phyloP scores from a whole-genome alignment of 2,797 vertebrate species.

The Hirundo rustica region DNA sequence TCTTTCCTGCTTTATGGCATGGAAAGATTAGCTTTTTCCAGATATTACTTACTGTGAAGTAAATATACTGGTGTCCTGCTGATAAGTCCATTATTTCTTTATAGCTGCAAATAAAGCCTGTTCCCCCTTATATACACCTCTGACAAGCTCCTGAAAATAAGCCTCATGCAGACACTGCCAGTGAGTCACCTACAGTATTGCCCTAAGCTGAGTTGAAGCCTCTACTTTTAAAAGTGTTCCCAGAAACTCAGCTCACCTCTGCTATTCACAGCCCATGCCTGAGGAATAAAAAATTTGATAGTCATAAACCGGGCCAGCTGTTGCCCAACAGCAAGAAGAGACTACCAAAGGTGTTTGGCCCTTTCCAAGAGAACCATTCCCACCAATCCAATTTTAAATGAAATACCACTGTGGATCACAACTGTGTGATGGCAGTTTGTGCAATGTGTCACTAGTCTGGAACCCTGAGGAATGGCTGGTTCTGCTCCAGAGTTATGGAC shows the following conservation, averaged over 20 bases:
- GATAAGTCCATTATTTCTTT: constrained; percentile 6
- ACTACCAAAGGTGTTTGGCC: background rate
- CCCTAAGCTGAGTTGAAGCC: background rate
- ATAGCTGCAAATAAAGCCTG: background rate
- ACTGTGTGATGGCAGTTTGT: background rate
- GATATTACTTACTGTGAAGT: background rate
- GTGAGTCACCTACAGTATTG: background rate
- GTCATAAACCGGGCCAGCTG: background rate
- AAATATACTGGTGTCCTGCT: constrained; percentile 5
- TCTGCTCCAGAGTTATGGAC: background rate
- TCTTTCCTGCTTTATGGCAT: background rate
- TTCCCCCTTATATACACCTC: background rate
- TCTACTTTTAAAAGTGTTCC: background rate
- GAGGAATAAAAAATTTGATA: background rate
- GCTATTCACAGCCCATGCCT: background rate
- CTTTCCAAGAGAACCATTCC: background rate
- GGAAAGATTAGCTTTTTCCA: background rate
- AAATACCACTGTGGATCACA: background rate
- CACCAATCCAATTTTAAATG: background rate
- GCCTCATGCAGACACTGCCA: background rate
- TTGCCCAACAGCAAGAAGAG: fast-evolving
- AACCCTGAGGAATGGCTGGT: background rate
- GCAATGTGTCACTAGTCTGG: background rate
- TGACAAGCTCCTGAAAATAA: background rate
- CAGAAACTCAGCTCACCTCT: background rate